Evolutionary conservation across 2,888 invertebrate genomes (phyloP), one percentile per base, ranked within the genome.

Genomic region (Leistus spinibarbis): DNA sequence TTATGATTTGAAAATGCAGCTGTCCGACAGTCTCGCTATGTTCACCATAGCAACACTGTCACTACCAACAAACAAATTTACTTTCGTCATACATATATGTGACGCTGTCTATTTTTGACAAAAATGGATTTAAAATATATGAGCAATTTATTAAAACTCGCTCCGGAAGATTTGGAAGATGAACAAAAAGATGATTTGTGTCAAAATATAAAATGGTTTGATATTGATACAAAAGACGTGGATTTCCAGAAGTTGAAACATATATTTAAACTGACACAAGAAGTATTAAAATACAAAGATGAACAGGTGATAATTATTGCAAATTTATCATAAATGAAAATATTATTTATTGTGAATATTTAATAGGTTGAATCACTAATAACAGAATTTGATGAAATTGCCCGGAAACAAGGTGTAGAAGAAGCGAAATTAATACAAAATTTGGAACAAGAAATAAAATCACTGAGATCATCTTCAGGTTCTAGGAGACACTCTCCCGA

Each of bases 241-340:
- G 88, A 89, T 80, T 85, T 88, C 76, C 84, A 88, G 22, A 89
- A 90, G 81, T 85, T 90, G 68, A 87, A 88, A 82, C 86, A 86
- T 3, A 83, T 92, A 20, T 88, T 91, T 80, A 87, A 88, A 81
- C 83, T 92, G 2, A 86, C 90, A n/a, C 91, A 92, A 82, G 91
- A 91, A 84, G 88, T 92, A 79, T 82, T 92, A 64, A 91, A 90
- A 81, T 89, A 89, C 79, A 92, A 92, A 86, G 90, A 88, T 76
- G 91, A 91, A 84, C 92, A 92, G 88, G 91, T 91, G 86, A 80
- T 78, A 22, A 23, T 73, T 23, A 75, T n/a, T n/a, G n/a, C n/a
- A n/a, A n/a, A n/a, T n/a, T n/a, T n/a, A 62, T 69, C 40, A 69
- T 69, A 57, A 62, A 27, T 60, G 5, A 17, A n/a, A 69, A 20